Percentiles rank a stretch among this genome's conserved stretches.
Evolutionary conservation across 2,113 vertebrate genomes (phyloP).

Genomic region (Zosterops lateralis): DNA sequence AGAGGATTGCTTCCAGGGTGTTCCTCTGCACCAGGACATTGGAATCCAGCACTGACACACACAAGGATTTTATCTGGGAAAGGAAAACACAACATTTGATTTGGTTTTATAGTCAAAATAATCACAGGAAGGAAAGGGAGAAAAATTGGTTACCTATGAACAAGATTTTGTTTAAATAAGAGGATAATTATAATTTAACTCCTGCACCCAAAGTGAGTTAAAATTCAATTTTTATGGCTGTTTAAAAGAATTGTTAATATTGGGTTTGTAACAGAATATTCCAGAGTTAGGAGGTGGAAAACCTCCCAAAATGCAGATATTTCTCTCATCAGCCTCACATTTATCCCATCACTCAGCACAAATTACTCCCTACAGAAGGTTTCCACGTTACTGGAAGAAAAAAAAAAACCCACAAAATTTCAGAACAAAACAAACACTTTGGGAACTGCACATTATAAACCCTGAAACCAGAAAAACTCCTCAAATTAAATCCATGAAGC

Average conservation of each 20-base stretch:
- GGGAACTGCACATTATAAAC: not conserved
- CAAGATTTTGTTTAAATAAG: not conserved
- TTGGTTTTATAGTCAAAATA: not conserved
- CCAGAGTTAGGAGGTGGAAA: not conserved
- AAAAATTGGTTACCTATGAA: not conserved
- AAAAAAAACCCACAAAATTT: not conserved
- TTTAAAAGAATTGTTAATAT: not conserved
- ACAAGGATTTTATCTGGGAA: conserved; percentile 84
- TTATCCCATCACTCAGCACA: not conserved
- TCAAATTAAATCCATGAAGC: not conserved
- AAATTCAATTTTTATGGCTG: not conserved
- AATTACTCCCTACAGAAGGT: not conserved
- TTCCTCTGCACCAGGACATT: conserved; percentile 96
- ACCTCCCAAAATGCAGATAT: not conserved
- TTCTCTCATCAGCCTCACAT: not conserved
- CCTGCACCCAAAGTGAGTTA: not conserved
- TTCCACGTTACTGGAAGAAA: not conserved
- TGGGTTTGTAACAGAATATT: not conserved
- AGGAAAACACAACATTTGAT: not conserved
- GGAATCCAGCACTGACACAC: conserved; percentile 87
- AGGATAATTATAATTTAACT: not conserved
- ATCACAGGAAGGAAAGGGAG: not conserved
- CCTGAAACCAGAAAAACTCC: not conserved
- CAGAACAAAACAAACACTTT: not conserved
- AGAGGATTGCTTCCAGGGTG: conserved; percentile 90